These are phyloP conservation scores for Scaptomyza montana DNA, from an alignment of 1,140 invertebrate genomes.

Conservation along the genomic window DNA sequence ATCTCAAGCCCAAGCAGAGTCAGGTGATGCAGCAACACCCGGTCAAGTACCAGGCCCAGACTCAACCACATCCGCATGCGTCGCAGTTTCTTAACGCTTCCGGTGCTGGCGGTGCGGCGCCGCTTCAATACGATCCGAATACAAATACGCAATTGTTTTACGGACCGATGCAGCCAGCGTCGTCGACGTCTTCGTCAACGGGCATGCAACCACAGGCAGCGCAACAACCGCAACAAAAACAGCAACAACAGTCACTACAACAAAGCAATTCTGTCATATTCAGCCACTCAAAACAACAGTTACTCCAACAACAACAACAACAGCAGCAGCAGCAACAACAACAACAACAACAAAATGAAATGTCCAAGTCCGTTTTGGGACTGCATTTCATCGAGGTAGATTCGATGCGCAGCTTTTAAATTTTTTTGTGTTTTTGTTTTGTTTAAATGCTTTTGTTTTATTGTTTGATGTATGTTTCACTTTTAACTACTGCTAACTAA, in stretches of 20 bases:
- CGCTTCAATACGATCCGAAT: conserved; percentile 72
- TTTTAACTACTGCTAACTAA: conserved; percentile 33
- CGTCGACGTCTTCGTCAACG: conserved; percentile 12
- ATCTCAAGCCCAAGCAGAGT: conserved; percentile 66
- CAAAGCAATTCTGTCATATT: conserved; percentile 73
- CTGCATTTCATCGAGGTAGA: conserved; percentile 82
- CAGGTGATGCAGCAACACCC: conserved; percentile 39
- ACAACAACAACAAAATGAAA: conserved; percentile 74
- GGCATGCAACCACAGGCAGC: conserved; percentile 55
- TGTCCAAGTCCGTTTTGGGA: conserved; percentile 77
- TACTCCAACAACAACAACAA: conserved; percentile 52
- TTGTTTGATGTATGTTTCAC: conserved; percentile 40
- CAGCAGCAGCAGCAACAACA: conserved; percentile 56
- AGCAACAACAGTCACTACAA: conserved; percentile 36
- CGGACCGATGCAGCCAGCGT: conserved; percentile 41
- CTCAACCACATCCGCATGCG: conserved; percentile 61
- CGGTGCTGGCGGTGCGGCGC: conserved; percentile 41
- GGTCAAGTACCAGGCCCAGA: conserved; percentile 61
- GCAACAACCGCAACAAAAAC: conserved; percentile 46
- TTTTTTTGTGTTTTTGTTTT: conserved; percentile 43
- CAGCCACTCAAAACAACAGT: conserved; percentile 57
- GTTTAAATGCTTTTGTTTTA: conserved; percentile 34
- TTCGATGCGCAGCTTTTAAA: conserved; percentile 37
- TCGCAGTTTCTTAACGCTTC: conserved; percentile 64
- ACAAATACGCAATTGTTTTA: conserved; percentile 77